phyloP scores from a whole-genome alignment of 2,113 vertebrate species.

The Macrotis lagotis region DNA sequence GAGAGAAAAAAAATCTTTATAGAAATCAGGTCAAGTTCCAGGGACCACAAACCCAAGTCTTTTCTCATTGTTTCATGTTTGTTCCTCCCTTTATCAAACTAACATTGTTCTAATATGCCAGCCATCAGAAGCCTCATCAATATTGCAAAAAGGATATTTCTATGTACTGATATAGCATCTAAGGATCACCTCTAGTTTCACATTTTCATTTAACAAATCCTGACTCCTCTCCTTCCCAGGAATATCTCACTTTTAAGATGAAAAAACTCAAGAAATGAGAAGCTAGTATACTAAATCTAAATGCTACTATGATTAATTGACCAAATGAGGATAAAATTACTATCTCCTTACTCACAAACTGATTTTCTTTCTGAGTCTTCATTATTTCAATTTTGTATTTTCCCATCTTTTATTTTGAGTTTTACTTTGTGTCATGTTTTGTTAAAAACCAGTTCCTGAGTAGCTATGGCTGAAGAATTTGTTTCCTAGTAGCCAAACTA shows the following conservation, averaged over 20 bases:
- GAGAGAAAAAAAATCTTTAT: background rate
- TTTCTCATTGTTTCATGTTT: background rate
- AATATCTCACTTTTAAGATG: background rate
- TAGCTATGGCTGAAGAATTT: background rate
- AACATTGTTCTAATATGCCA: conserved; percentile 24
- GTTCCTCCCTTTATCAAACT: background rate
- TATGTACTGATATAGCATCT: background rate
- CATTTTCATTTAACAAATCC: background rate
- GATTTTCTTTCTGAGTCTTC: background rate
- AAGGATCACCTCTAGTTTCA: background rate
- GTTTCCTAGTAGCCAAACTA: background rate
- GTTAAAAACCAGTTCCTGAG: background rate
- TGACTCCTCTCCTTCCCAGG: background rate
- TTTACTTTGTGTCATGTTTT: background rate
- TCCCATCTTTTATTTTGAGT: background rate
- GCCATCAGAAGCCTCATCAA: background rate
- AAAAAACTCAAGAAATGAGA: conserved; percentile 21
- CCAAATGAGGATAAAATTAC: conserved; percentile 15
- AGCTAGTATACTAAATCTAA: conserved; percentile 4
- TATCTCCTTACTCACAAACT: background rate
- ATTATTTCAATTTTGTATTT: background rate
- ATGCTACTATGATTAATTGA: conserved; percentile 2
- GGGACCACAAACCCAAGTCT: background rate
- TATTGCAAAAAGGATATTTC: background rate
- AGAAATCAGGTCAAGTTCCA: conserved; percentile 1